Percentiles rank a stretch among this genome's conserved stretches.
These are phyloP conservation scores for Euphydryas editha DNA, from an alignment of 2,888 invertebrate genomes.

Conservation along the genomic window DNA sequence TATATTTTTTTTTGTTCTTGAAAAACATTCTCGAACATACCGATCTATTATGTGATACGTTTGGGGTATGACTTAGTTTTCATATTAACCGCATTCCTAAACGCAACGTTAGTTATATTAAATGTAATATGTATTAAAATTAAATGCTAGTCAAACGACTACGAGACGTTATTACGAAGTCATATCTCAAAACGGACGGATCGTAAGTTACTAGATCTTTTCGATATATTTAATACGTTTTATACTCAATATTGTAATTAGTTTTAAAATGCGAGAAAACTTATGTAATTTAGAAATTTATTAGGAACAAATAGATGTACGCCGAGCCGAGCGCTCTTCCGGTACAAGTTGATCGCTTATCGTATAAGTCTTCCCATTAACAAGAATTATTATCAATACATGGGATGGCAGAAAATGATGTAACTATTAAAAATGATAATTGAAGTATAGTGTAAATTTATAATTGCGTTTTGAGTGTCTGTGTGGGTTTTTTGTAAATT, in stretches of 20 bases:
- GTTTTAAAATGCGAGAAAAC: conserved; percentile 62
- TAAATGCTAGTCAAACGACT: conserved; percentile 18
- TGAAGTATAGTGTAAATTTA: conserved; percentile 41
- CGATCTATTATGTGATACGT: conserved; percentile 60
- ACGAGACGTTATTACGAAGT: conserved; percentile 38
- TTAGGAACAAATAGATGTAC: conserved; percentile 52
- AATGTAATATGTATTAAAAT: background rate
- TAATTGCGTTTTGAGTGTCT: conserved; percentile 46
- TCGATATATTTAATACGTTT: conserved; percentile 81
- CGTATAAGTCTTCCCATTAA: conserved; percentile 47
- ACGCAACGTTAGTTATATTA: background rate
- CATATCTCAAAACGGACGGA: conserved; percentile 54
- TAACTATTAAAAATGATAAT: conserved; percentile 36
- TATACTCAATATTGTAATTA: conserved; percentile 77
- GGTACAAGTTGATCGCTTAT: conserved; percentile 21
- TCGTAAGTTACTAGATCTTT: conserved; percentile 69
- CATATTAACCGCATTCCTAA: conserved; percentile 8
- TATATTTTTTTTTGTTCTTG: conserved; percentile 37
- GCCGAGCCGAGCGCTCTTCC: conserved; percentile 6
- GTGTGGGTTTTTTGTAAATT: conserved; percentile 34
- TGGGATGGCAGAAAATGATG: conserved; percentile 3
- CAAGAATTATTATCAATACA: conserved; percentile 25
- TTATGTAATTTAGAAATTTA: conserved; percentile 50
- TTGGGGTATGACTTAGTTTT: conserved; percentile 61
- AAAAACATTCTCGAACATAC: conserved; percentile 57